Base-by-base conservation (phyloP, 2,888 invertebrate species). In the Agrochola circellaris region DNA sequence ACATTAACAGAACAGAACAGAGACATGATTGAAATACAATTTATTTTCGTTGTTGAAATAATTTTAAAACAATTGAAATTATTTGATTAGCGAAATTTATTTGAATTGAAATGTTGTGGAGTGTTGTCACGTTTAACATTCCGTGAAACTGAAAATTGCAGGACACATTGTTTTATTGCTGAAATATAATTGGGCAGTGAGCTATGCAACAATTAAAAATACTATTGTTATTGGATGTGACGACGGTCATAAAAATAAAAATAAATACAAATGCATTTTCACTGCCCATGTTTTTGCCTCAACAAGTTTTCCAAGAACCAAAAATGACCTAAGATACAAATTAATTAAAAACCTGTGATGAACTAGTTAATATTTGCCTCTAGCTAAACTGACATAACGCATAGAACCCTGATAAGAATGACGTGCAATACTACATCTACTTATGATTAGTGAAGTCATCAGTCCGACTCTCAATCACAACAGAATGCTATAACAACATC, bases 391-490 rank as follows among this genome's bases (percentile, higher is more conserved):
- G 85, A 85, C 89, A 90, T 89, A 90, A 88, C 74, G 77, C 84
- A 56, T 85, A 81, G 74, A 75, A 64, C 72, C 38, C 78, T 84
- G 90, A 90, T 88, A 91, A 91, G 84, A 87, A 79, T 84, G 83
- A 89, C 81, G 84, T 83, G 82, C 82, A 61, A 73, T 64, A 84
- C 87, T 76, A 83, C 78, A 83, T 83, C 72, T 78, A 85, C 73
- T 87, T 87, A 85, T 88, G 88, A 90, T 89, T 91, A 89, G 88
- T 92, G 91, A 91, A 93, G 91, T 92, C 92, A 92, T 91, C 91
- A 88, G 85, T 67, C 74, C 80, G 61, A 72, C 30, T 72, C 30
- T 69, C 13, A 61, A 68, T 65, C 67, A 54, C 62, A 81, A 70
- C 75, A 75, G 23, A 78, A 82, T 65, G 80, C 11, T 66, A 15